Percentiles rank a stretch among this genome's conserved stretches.
These are phyloP conservation scores for Diorhabda elongata DNA, from an alignment of 1,140 invertebrate species.

Conservation along the genomic window DNA sequence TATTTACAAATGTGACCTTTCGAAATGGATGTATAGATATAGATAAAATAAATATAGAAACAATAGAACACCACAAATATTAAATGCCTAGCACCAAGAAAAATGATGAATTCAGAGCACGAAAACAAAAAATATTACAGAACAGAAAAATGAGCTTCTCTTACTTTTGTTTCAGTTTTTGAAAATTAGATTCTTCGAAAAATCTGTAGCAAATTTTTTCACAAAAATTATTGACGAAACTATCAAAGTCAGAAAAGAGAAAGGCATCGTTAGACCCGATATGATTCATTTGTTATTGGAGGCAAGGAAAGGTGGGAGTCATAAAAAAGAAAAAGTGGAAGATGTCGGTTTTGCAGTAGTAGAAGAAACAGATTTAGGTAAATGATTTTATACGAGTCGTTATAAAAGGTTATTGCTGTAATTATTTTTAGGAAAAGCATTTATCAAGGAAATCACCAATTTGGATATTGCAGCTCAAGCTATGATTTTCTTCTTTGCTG, in stretches of 20 bases:
- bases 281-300: conserved; percentile 49
- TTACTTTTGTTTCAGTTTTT: conserved; percentile 14
- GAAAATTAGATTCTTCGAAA: conserved; percentile 15
- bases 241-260: conserved; percentile 42
- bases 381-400: not conserved
- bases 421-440: no score
- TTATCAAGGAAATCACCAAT: conserved; percentile 23
- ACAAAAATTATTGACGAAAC: conserved; percentile 39
- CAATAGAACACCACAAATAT: no score
- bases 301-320: conserved; percentile 42
- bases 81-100: no score
- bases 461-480: conserved; percentile 43
- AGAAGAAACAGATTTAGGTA: no score
- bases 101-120: no score
- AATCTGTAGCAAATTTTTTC: conserved; percentile 31
- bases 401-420: no score
- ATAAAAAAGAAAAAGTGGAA: conserved; percentile 24
- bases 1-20: no score
- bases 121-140: not conserved
- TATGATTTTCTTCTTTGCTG: conserved; percentile 47
- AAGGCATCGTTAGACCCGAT: conserved; percentile 45
- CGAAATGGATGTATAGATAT: no score
- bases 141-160: not conserved
- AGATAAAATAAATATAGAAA: no score
- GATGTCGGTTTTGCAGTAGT: no score